These are phyloP conservation scores for Callospermophilus lateralis DNA, from an alignment of 2,113 vertebrate species.

Conservation along the genomic window DNA sequence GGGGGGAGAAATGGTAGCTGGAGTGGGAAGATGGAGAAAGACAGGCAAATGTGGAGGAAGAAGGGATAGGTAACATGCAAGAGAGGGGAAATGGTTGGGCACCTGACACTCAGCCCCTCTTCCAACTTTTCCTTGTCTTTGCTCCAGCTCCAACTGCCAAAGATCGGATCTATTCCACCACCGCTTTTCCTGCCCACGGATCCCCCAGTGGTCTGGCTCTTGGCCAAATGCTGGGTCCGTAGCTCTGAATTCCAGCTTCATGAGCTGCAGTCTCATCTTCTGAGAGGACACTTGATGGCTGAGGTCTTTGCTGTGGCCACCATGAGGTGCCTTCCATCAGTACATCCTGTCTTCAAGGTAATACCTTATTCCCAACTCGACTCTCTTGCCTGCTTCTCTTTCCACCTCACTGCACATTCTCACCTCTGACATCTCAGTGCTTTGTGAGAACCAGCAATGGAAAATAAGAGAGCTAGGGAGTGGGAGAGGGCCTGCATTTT, in stretches of 20 bases:
- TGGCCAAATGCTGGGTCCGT: constrained; percentile 92
- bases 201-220: constrained; percentile 86
- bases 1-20: not conserved
- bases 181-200: constrained; percentile 87
- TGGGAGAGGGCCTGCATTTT: not conserved
- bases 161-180: constrained; percentile 15
- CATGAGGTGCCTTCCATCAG: constrained; percentile 88
- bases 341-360: constrained; percentile 92
- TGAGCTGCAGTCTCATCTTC: constrained; percentile 89
- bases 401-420: not conserved
- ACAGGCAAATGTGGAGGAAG: not conserved
- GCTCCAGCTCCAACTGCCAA: constrained; percentile 66
- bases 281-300: constrained; percentile 89
- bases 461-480: fast-evolving
- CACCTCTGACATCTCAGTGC: not conserved
- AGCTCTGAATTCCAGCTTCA: constrained; percentile 92
- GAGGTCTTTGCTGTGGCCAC: constrained; percentile 90
- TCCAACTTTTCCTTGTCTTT: not conserved
- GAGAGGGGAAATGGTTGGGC: not conserved
- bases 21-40: not conserved
- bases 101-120: not conserved
- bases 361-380: not conserved
- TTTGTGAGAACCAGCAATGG: not conserved
- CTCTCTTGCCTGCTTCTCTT: not conserved
- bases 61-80: not conserved